phyloP scores from a whole-genome alignment of 2,888 invertebrate species.

The Acleris literana region DNA sequence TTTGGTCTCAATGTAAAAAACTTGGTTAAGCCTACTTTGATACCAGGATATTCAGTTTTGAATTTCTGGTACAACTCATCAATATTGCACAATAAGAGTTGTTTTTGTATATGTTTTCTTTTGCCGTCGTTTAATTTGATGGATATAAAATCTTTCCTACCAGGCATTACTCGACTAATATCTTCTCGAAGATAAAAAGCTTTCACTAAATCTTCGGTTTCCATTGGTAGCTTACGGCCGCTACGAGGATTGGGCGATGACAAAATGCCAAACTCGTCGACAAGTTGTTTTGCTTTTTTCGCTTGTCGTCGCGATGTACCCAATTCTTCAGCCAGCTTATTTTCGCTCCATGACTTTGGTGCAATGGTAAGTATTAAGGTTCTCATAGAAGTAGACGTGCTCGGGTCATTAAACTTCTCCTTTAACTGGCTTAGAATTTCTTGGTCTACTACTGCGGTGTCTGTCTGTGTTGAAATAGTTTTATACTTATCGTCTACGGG shows the following conservation, averaged over 20 bases:
- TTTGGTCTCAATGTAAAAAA: slow-evolving; percentile 31
- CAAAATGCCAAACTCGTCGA: not conserved
- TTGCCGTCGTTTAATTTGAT: too few relatives aligned
- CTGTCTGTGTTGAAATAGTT: not conserved
- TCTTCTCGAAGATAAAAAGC: too few relatives aligned
- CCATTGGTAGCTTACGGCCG: slow-evolving; percentile 6
- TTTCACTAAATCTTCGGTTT: slow-evolving; percentile 2
- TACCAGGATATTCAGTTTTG: slow-evolving; percentile 33
- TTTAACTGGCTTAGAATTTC: not conserved
- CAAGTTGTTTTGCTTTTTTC: not conserved
- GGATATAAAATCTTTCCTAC: too few relatives aligned
- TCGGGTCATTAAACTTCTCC: not conserved
- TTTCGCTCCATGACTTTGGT: not conserved
- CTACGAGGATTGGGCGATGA: slow-evolving; percentile 24
- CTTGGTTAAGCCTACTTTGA: not conserved
- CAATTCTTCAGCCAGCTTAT: not conserved
- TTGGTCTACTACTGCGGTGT: not conserved
- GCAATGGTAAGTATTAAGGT: not conserved
- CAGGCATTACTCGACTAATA: too few relatives aligned
- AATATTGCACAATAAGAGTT: slow-evolving; percentile 33
- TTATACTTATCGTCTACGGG: not conserved
- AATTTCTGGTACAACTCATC: slow-evolving; percentile 34
- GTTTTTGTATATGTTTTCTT: slow-evolving; percentile 38
- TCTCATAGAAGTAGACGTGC: not conserved
- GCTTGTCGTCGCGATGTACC: not conserved